Conservation (phyloP, 1,140 invertebrate species). For the Latrodectus geometricus region DNA sequence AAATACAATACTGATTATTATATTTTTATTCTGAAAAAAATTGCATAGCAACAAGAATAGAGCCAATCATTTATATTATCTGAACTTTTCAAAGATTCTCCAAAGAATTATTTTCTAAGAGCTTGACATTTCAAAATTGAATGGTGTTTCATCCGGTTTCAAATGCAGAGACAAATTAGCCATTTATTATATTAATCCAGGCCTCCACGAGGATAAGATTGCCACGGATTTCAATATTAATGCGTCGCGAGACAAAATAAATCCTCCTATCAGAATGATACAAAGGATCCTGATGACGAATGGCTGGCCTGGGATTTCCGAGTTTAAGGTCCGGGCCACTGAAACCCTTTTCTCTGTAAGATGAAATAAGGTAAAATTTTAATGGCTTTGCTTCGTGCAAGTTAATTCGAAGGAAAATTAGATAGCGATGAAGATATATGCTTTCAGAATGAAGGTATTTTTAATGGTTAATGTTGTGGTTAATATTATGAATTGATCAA, state of each 20-base stretch:
- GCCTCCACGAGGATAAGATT: conserved; percentile 3
- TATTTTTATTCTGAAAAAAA: not conserved
- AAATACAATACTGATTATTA: too few relatives aligned
- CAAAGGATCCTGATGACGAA: conserved; percentile 34
- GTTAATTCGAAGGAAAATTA: too few relatives aligned
- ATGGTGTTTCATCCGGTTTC: not conserved
- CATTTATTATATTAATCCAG: conserved; percentile 50
- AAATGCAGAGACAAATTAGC: conserved; percentile 14
- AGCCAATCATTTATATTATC: not conserved
- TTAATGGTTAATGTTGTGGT: too few relatives aligned
- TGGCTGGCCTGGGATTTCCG: conserved; percentile 14
- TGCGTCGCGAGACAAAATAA: conserved; percentile 33
- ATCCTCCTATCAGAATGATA: conserved; percentile 34
- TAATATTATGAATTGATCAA: too few relatives aligned
- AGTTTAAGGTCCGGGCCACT: conserved; percentile 25
- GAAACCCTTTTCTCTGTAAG: too few relatives aligned
- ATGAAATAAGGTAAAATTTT: too few relatives aligned
- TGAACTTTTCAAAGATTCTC: not conserved
- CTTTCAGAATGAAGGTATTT: too few relatives aligned
- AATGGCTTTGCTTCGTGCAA: too few relatives aligned
- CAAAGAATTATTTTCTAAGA: not conserved
- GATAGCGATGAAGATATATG: too few relatives aligned
- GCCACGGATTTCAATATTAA: conserved; percentile 49
- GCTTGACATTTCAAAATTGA: not conserved
- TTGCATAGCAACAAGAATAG: not conserved